Conservation (phyloP, 2,113 vertebrate genomes). For the Antechinus stuartii region DNA sequence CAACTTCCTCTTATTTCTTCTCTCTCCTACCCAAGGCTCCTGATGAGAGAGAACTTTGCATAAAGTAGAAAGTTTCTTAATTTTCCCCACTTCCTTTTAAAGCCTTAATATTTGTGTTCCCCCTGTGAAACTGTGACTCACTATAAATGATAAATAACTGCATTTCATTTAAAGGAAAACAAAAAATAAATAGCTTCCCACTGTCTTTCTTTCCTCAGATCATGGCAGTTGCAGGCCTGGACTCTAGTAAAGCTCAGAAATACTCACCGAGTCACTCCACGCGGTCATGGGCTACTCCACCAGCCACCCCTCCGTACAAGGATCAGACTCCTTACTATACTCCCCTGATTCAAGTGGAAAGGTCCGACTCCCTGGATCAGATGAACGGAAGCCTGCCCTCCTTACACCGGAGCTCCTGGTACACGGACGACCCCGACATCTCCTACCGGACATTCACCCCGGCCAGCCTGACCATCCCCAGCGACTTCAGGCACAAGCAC, state of each 20-base stretch:
- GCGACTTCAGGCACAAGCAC: conserved; percentile 92
- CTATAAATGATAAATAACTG: not conserved
- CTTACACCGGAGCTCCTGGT: conserved; percentile 96
- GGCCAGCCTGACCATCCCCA: conserved; percentile 94
- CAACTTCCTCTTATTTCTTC: not conserved
- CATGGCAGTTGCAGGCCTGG: conserved; percentile 98
- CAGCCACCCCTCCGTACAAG: conserved; percentile 92
- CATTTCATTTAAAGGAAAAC: not conserved
- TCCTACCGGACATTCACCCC: conserved; percentile 94
- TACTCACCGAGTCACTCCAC: conserved; percentile 96
- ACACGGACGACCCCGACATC: conserved; percentile 94
- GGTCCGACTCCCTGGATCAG: conserved; percentile 89
- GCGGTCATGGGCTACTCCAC: conserved; percentile 97
- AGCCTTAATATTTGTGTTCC: not conserved
- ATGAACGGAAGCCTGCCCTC: conserved; percentile 91
- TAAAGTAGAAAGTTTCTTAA: not conserved
- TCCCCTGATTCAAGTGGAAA: conserved; percentile 96
- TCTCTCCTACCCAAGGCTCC: not conserved
- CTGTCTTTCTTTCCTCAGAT: conserved; percentile 84
- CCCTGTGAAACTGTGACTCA: not conserved
- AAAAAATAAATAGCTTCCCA: not conserved
- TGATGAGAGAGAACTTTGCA: not conserved
- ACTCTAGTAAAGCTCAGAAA: conserved; percentile 95
- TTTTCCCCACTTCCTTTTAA: not conserved
- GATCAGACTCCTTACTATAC: conserved; percentile 94